These are phyloP conservation scores for Plagodis dolabraria DNA, from an alignment of 2,888 invertebrate species.

Conservation along the genomic window DNA sequence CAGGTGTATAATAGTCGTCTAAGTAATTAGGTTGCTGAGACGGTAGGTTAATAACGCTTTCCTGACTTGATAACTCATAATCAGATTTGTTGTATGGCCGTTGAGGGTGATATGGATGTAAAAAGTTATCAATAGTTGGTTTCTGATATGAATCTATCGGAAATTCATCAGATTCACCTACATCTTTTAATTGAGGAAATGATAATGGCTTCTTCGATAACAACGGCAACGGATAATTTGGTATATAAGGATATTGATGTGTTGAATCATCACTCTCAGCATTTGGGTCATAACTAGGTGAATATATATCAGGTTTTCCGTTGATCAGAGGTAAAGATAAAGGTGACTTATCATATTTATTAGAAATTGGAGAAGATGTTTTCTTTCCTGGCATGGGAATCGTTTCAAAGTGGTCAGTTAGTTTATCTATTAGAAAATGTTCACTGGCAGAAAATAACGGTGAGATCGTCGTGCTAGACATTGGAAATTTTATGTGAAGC, in stretches of 20 bases:
- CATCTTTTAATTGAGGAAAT: background rate
- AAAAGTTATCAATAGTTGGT: background rate
- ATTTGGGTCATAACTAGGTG: background rate
- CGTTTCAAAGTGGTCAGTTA: no score
- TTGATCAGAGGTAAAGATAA: background rate
- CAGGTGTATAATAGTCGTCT: background rate
- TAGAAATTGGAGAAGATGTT: background rate
- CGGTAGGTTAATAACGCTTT: background rate
- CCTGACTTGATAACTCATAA: background rate
- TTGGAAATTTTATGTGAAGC: no score
- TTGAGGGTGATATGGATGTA: background rate
- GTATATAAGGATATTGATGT: background rate
- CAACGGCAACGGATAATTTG: background rate
- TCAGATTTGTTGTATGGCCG: background rate
- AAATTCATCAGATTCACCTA: conserved; percentile 7
- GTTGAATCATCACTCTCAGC: background rate
- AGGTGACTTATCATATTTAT: conserved; percentile 1
- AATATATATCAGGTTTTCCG: conserved; percentile 1
- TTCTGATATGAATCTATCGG: background rate
- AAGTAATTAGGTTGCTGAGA: background rate
- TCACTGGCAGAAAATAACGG: no score
- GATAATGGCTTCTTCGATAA: background rate
- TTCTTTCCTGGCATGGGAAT: background rate
- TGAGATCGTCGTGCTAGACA: no score
- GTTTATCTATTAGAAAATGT: no score